phyloP scores from a whole-genome alignment of 2,797 vertebrate species.

The Eidolon dupreanum region DNA sequence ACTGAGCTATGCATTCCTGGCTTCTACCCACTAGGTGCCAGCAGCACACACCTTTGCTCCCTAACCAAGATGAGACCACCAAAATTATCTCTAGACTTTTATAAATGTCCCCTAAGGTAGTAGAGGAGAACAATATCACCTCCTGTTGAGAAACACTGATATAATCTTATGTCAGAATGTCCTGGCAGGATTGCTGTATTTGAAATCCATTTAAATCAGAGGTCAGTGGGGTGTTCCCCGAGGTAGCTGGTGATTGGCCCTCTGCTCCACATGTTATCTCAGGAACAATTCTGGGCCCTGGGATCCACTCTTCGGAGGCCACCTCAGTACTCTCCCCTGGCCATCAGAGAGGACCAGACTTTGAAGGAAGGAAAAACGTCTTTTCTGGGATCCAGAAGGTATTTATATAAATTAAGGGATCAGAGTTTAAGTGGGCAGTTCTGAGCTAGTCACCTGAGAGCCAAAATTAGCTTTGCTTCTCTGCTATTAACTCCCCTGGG shows the following conservation, averaged over 20 bases:
- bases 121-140: background rate
- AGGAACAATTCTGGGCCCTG: background rate
- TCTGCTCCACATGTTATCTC: too few relatives aligned
- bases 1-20: too few relatives aligned
- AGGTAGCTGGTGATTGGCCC: background rate
- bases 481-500: constrained; percentile 43
- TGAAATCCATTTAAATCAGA: background rate
- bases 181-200: background rate
- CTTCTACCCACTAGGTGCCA: background rate
- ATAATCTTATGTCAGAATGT: background rate
- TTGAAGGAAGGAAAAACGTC: background rate
- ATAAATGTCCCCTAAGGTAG: background rate
- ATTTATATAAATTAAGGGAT: constrained; percentile 53
- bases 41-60: background rate
- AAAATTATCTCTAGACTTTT: background rate
- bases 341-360: background rate
- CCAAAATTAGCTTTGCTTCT: constrained; percentile 67
- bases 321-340: background rate
- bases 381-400: background rate
- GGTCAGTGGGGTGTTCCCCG: background rate
- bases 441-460: constrained; percentile 59
- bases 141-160: background rate
- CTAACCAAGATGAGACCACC: background rate
- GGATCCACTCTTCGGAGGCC: background rate
- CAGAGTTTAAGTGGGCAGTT: constrained; percentile 70